Conservation (phyloP, 2,113 vertebrate genomes). For the Clarias magur region DNA sequence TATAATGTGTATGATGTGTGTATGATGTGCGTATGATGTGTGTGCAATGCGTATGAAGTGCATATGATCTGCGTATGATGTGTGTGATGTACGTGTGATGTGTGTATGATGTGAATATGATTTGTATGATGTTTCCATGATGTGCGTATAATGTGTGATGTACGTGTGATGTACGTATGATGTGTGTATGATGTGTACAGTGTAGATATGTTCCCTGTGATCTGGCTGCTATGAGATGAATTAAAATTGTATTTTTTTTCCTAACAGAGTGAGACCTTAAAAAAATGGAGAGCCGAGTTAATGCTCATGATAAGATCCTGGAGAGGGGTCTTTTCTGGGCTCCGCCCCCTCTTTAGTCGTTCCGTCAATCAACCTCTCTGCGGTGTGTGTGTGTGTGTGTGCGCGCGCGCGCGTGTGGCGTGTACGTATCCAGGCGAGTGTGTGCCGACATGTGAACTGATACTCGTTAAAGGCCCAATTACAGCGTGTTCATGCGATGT, state of each 20-base stretch:
- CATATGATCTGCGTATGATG: too few species aligned
- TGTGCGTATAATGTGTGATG: too few species aligned
- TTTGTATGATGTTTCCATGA: too few species aligned
- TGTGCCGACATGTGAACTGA: conserved; percentile 29
- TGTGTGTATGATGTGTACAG: too few species aligned
- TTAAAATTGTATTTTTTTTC: neutral
- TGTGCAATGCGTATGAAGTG: too few species aligned
- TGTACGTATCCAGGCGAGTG: neutral
- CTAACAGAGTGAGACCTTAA: neutral
- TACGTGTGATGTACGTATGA: too few species aligned
- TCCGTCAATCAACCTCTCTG: conserved; percentile 13
- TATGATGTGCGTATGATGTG: too few species aligned
- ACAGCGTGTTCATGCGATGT: conserved; percentile 37
- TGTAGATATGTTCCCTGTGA: neutral
- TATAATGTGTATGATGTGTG: too few species aligned
- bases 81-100: too few species aligned
- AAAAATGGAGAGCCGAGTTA: neutral
- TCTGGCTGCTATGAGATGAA: neutral
- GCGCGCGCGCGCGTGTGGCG: neutral
- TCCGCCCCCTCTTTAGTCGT: conserved; percentile 13
- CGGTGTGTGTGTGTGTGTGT: neutral
- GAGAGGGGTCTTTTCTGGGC: neutral
- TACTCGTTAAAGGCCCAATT: conserved; percentile 44
- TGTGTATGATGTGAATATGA: too few species aligned
- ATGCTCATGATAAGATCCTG: neutral